Evolutionary conservation across 1,140 invertebrate species (phyloP).

Genomic region (Alviniconcha marisindica): DNA sequence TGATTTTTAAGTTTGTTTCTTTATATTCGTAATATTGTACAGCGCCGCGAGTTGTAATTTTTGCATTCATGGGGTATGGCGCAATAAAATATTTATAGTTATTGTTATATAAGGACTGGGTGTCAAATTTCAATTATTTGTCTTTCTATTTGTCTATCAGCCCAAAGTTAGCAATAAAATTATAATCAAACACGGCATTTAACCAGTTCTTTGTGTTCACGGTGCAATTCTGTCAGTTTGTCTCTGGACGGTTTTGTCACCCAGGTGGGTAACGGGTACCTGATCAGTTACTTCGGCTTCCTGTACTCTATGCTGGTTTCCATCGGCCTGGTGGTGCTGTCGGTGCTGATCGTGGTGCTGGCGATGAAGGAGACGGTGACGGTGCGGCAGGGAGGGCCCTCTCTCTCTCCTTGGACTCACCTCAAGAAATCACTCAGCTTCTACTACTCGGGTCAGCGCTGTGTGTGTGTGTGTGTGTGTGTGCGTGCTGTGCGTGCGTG

Average conservation of each 20-base stretch:
- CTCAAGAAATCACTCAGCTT: no score
- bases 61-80: no score
- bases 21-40: no score
- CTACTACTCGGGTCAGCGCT: neutral
- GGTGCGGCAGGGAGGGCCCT: neutral
- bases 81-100: no score
- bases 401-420: neutral
- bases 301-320: neutral
- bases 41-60: no score
- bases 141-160: no score
- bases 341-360: neutral
- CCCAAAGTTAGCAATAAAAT: no score
- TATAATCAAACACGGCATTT: neutral
- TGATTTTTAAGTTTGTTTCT: neutral
- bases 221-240: neutral
- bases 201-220: neutral
- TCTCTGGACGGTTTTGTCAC: neutral
- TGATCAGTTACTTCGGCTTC: neutral
- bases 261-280: neutral
- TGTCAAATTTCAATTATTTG: no score
- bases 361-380: neutral
- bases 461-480: slow-evolving; percentile 11
- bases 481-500: neutral
- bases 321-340: neutral
- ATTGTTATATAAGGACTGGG: no score